A percentile compares a stretch with the other conserved stretches of the same genome.
Evolutionary conservation across 2,888 invertebrate species (phyloP).

Genomic region (Clistopyga incitator): DNA sequence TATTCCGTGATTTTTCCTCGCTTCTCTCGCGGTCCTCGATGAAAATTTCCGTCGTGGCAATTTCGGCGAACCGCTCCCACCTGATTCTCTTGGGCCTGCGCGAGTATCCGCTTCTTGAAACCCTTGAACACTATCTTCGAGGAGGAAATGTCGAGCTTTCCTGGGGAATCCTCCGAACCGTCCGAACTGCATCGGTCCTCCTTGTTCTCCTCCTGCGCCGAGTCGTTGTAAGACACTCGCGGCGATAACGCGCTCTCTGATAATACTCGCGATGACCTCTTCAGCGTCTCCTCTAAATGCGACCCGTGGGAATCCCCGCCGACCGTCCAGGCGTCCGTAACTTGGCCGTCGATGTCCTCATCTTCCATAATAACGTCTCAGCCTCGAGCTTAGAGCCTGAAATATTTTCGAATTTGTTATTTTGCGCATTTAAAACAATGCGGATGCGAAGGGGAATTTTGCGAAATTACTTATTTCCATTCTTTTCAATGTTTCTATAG

Average conservation of each 20-base stretch:
- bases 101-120: slow-evolving; percentile 80
- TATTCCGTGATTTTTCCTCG: slow-evolving; percentile 85
- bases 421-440: no score
- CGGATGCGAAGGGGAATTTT: no score
- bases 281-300: slow-evolving; percentile 68
- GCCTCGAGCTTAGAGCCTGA: slow-evolving; percentile 43
- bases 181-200: slow-evolving; percentile 70
- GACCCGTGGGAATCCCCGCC: slow-evolving; percentile 15
- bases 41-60: slow-evolving; percentile 51
- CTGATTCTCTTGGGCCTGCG: slow-evolving; percentile 76
- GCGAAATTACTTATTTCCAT: no score
- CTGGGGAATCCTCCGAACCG: slow-evolving; percentile 67
- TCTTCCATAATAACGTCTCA: slow-evolving; percentile 81
- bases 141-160: slow-evolving; percentile 39
- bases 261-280: slow-evolving; percentile 61
- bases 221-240: slow-evolving; percentile 46
- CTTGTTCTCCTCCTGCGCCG: slow-evolving; percentile 66
- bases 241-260: slow-evolving; percentile 50
- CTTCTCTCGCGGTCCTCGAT: slow-evolving; percentile 50
- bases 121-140: slow-evolving; percentile 78
- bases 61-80: slow-evolving; percentile 32
- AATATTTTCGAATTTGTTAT: not conserved
- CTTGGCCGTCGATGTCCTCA: slow-evolving; percentile 81
- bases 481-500: no score
- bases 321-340: slow-evolving; percentile 76